Evolutionary conservation across 2,888 invertebrate genomes (phyloP), one percentile per base, ranked within the genome.

Genomic region (Graphium colonna): DNA sequence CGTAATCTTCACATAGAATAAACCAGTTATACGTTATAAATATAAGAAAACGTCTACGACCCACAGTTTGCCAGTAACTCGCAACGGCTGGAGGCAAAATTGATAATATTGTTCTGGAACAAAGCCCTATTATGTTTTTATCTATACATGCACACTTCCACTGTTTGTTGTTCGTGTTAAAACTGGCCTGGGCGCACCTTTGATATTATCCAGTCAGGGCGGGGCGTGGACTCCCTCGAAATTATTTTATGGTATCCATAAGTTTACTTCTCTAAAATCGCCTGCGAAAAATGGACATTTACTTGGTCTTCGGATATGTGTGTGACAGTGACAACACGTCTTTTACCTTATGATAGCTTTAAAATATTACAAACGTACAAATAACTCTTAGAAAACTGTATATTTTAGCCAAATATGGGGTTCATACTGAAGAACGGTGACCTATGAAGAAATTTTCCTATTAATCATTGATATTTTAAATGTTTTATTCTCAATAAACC

Each of bases 101-200:
- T 54, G 51, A 52, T 54, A 51, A 51, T 45, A 57, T 57, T 57
- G 54, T 57, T 55, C 52, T 52, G 36, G 51, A 57, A 57, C 54
- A 57, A 57, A 57, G 54, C 54, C 39, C 54, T 57, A 57, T 57
- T 55, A 57, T 52, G 52, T 57, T 41, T 51, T 51, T 54, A 54
- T 54, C 54, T 54, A 45, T 33, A 48, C 51, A 45, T 50, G 50
- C 45, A 54, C 45, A 50, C 50, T 54, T 36, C 54, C 44, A 53
- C 18, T 45, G 54, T 53, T 52, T 53, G 53, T 49, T 49, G 53
- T 54, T 50, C 54, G 50, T 50, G 54, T 50, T 54, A 50, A 43
- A 21, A 44, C 51, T 39, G 45, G 45, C 44, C 33, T 21, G 39
- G 17, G 45, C 54, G 36, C 45, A 50, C 49, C 54, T 54, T 33